Evolutionary conservation across 2,113 vertebrate genomes (phyloP), one percentile per base, ranked within the genome.

Genomic region (Mirounga angustirostris): DNA sequence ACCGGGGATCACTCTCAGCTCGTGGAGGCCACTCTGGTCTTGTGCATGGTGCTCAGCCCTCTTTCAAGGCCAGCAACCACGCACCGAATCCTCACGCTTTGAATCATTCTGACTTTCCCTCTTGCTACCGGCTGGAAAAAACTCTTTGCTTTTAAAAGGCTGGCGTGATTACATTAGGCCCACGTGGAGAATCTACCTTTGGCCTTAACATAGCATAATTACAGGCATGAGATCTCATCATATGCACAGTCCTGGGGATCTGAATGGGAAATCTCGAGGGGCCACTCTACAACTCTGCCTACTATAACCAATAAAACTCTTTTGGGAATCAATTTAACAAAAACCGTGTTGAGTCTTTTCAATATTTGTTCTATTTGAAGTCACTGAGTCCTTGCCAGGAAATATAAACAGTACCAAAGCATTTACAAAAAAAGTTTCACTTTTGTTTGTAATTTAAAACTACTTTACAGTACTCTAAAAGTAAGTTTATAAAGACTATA

Each of bases 251-350:
- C 30, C 40, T 22, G 4, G 19, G n/a, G 19, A 61, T 97, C 30
- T 83, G 7, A 33, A 43, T 40, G 73, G 26, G 59, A 56, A 78
- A 92, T 28, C 43, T 40, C 61, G 15, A 50, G 30, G 19, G 40
- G 4, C 11, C 87, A 71, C 52, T 96, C 89, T 95, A 86, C 24
- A 16, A 82, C 43, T 95, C 88, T 71, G 33, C 11, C 82, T 87
- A 83, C 40, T 8, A 61, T 7, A 79, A 61, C 63, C 59, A 50
- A 50, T 54, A 83, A 90, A 93, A 91, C 8, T 82, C 40, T 65
- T 96, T 58, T 82, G 61, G 65, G 69, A 93, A 80, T 94, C 59
- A 52, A 54, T 76, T 83, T 91, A 79, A n/a, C 19, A 96, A 95
- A 94, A 90, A 74, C 40, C 26, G 15, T 52, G 12, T 21, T 54